A percentile compares a stretch with the other conserved stretches of the same genome.
Conservation (phyloP, 2,888 invertebrate species). For the Onchidella celtica region DNA sequence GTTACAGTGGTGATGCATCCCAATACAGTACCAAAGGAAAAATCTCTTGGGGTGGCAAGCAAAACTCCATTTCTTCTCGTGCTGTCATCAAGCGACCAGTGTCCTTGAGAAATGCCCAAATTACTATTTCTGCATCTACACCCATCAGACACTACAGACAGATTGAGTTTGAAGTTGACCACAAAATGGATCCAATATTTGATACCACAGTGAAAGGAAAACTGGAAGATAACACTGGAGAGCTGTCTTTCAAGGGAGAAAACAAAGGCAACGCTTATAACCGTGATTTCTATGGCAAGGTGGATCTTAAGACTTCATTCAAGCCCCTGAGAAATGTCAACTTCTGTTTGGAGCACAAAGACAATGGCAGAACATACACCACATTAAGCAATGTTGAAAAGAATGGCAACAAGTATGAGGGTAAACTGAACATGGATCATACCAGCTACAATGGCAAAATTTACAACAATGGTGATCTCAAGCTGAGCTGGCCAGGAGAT, state of each 20-base stretch:
- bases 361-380: conserved; percentile 42
- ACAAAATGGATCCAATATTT: conserved; percentile 53
- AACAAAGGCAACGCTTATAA: conserved; percentile 54
- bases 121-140: conserved; percentile 57
- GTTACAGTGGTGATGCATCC: conserved; percentile 51
- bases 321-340: conserved; percentile 36
- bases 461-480: conserved; percentile 61
- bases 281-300: conserved; percentile 57
- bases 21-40: conserved; percentile 56
- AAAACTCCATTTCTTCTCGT: conserved; percentile 58
- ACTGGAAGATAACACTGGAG: conserved; percentile 31
- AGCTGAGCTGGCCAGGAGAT: conserved; percentile 57
- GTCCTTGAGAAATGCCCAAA: conserved; percentile 54
- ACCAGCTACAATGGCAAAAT: conserved; percentile 53
- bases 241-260: conserved; percentile 53
- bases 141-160: conserved; percentile 55
- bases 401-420: conserved; percentile 41
- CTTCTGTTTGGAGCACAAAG: conserved; percentile 52
- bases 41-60: conserved; percentile 55
- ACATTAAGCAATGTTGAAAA: background rate
- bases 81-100: conserved; percentile 60
- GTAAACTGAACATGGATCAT: conserved; percentile 58
- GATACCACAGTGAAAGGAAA: conserved; percentile 54
- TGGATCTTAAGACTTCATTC: conserved; percentile 60
- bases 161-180: conserved; percentile 56